Conservation (phyloP, 2,888 invertebrate species). For the Hesperia comma region DNA sequence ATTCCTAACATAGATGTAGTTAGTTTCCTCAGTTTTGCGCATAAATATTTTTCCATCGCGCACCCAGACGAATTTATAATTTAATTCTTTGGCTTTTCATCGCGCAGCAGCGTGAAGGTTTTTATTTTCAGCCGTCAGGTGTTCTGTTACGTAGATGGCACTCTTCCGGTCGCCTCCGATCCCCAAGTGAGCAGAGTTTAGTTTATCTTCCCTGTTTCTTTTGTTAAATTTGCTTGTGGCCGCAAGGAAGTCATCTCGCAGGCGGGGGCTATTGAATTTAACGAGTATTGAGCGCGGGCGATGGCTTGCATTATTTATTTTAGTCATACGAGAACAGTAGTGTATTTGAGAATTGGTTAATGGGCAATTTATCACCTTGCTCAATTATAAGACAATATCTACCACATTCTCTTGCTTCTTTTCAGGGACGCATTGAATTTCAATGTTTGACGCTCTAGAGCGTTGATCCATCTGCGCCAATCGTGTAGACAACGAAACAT, state of each 20-base stretch:
- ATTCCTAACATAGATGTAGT: constrained; percentile 1
- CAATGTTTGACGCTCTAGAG: background rate
- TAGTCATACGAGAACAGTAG: background rate
- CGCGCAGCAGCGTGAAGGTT: constrained; percentile 28
- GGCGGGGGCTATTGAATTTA: constrained; percentile 4
- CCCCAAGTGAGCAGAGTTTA: constrained; percentile 41
- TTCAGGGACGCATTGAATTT: too few species aligned
- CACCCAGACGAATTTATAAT: constrained; percentile 27
- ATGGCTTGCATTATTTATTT: background rate
- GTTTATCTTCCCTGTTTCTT: constrained; percentile 34
- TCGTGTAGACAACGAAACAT: background rate
- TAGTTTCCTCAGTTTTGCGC: constrained; percentile 25
- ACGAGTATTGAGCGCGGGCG: constrained; percentile 1
- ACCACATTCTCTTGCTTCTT: too few species aligned
- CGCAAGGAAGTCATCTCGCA: constrained; percentile 21
- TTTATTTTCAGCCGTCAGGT: constrained; percentile 39
- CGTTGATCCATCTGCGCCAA: constrained; percentile 5
- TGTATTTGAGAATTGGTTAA: constrained; percentile 7
- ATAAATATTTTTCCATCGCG: constrained; percentile 28
- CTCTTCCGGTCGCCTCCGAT: constrained; percentile 36
- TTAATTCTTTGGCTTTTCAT: constrained; percentile 24
- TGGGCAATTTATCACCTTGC: background rate
- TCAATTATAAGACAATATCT: too few species aligned
- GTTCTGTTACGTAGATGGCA: constrained; percentile 43
- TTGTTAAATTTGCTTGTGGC: constrained; percentile 37